Base-by-base conservation (phyloP, 53 echinoderm and acorn worm genomes). In the Apostichopus leukothele region DNA sequence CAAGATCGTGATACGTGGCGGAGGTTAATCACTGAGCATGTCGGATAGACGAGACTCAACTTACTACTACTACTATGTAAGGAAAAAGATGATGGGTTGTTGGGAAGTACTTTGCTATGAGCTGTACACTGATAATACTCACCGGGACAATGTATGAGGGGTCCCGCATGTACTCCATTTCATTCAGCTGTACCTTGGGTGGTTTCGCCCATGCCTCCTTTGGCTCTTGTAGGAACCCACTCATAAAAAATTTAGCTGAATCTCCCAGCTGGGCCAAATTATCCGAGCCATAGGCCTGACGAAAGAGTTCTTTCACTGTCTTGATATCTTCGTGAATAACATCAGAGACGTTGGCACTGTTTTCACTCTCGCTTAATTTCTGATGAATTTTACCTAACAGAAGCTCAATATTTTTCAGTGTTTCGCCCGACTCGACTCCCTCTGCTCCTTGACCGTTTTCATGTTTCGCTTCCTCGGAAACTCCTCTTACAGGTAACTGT, bases 131-230 rank as follows among this genome's bases (percentile, higher is more conserved):
- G 71, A 71, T 71, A 71, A 76, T 83, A 90, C 90, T 90, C 71
- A 90, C 90, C 14, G 90, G 66, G 8, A 74, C 26, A 55, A 86
- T 18, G 57, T 84, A 90, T 0, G 27, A 60, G 12, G 76, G 50
- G 13, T 90, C 90, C 61, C 60, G 63, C 84, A 90, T 90, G 22
- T 84, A 90, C 67, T 77, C 78, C 76, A 84, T 27, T 22, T 83
- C 90, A 75, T 84, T 84, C 11, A 84, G 90, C 73, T 85, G 74
- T 19, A 90, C 74, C 59, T 76, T 83, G 4, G 25, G 84, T 10
- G 78, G 76, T 50, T 83, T 83, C 16, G 90, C 84, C 57, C 78
- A 63, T 1, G 51, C 13, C 60, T 73, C 60, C 19, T 74, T 83
- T 19, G 90, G 90, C 54, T 84, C 74, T 10, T 90, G 78, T 27